Evolutionary conservation across 2,888 invertebrate genomes (phyloP).

Genomic region (Drosophila emarginata): DNA sequence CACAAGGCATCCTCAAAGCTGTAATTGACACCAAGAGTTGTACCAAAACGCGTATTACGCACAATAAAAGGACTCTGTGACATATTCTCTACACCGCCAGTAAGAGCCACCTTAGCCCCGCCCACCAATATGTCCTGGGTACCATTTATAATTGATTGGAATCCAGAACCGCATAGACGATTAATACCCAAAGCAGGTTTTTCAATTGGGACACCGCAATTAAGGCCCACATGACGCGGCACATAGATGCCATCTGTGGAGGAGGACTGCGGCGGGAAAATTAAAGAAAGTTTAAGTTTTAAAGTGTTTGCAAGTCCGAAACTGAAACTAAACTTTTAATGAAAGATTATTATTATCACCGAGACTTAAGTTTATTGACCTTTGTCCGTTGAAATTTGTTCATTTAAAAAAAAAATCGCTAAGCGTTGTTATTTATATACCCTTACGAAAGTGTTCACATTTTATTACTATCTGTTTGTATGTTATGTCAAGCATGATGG

Average conservation of each 20-base stretch:
- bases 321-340: not conserved
- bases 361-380: not conserved
- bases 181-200: slow-evolving; percentile 94
- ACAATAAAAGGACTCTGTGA: slow-evolving; percentile 94
- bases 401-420: too few species aligned
- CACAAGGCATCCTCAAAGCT: slow-evolving; percentile 95
- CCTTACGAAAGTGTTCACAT: too few species aligned
- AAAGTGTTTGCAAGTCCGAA: not conserved
- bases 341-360: not conserved
- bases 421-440: too few species aligned
- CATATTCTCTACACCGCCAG: slow-evolving; percentile 98
- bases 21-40: slow-evolving; percentile 89
- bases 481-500: too few species aligned
- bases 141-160: slow-evolving; percentile 95
- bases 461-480: too few species aligned
- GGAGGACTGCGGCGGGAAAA: slow-evolving; percentile 84
- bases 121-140: slow-evolving; percentile 95
- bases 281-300: slow-evolving; percentile 46
- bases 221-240: slow-evolving; percentile 93
- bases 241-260: slow-evolving; percentile 93
- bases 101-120: slow-evolving; percentile 91
- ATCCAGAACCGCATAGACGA: slow-evolving; percentile 98
- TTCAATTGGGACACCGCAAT: slow-evolving; percentile 92
- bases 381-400: not conserved
- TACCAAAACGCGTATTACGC: slow-evolving; percentile 93